phyloP scores from a whole-genome alignment of 1,140 invertebrate genomes.

The Trichoplusia ni region DNA sequence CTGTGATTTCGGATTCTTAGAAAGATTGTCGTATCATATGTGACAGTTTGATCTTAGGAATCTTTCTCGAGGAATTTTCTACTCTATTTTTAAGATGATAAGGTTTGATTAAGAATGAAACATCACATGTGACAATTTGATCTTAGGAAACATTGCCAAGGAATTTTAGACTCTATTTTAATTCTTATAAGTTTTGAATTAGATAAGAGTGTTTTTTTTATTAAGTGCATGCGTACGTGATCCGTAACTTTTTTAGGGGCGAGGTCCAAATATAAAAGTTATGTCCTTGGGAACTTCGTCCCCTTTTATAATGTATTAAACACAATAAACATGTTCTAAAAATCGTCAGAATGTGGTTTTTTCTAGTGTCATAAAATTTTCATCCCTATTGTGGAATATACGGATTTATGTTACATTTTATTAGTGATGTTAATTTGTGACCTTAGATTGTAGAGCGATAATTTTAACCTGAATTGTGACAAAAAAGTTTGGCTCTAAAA shows the following conservation, averaged over 20 bases:
- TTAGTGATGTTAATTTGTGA: slow-evolving; percentile 21
- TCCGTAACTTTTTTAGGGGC: slow-evolving; percentile 36
- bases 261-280: slow-evolving; percentile 55
- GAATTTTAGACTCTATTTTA: slow-evolving; percentile 36
- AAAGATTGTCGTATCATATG: slow-evolving; percentile 45
- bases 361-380: slow-evolving; percentile 50
- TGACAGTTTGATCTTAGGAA: no score
- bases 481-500: neutral
- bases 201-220: neutral
- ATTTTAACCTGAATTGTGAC: neutral
- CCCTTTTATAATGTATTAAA: slow-evolving; percentile 40
- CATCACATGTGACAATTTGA: slow-evolving; percentile 30
- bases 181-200: neutral
- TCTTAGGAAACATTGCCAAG: slow-evolving; percentile 1
- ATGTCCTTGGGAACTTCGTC: slow-evolving; percentile 64
- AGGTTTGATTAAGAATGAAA: no score
- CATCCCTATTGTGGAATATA: slow-evolving; percentile 24
- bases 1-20: slow-evolving; percentile 40
- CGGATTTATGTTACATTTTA: slow-evolving; percentile 2
- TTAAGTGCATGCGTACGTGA: slow-evolving; percentile 45
- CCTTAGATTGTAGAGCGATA: neutral
- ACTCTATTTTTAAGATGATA: no score
- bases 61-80: no score
- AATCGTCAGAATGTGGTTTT: slow-evolving; percentile 50
- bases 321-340: slow-evolving; percentile 57